Conservation (phyloP, 2,888 invertebrate genomes). For the Chalcosyrphus nemorum region DNA sequence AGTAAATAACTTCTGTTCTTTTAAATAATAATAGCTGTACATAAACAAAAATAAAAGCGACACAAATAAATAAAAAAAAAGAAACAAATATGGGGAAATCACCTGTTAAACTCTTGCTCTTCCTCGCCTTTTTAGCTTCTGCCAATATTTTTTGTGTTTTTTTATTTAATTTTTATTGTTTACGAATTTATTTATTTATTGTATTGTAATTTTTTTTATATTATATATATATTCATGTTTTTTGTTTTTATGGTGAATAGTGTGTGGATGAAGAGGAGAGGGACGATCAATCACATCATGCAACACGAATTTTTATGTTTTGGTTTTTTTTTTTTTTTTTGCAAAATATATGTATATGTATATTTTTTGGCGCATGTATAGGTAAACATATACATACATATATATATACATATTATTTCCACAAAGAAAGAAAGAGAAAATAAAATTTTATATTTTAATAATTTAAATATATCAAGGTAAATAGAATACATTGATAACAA, state of each 20-base stretch:
- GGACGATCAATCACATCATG: conserved; percentile 80
- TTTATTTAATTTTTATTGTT: conserved; percentile 58
- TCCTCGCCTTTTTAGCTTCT: conserved; percentile 98
- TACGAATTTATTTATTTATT: conserved; percentile 55
- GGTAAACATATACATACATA: conserved; percentile 61
- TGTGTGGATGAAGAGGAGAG: conserved; percentile 74
- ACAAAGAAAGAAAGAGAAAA: conserved; percentile 70
- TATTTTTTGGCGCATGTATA: conserved; percentile 64
- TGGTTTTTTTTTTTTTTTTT: conserved; percentile 18
- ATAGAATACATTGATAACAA: conserved; percentile 41
- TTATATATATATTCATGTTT: conserved; percentile 31
- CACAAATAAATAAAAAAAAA: conserved; percentile 56
- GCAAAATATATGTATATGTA: conserved; percentile 57
- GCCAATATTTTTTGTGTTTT: conserved; percentile 79
- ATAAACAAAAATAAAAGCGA: conserved; percentile 28
- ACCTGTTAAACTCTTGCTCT: conserved; percentile 96
- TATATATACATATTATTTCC: conserved; percentile 64
- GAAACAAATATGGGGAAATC: conserved; percentile 82
- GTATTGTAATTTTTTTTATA: conserved; percentile 47
- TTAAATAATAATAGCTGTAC: neutral
- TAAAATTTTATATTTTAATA: conserved; percentile 54
- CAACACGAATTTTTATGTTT: conserved; percentile 76
- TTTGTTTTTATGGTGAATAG: conserved; percentile 69
- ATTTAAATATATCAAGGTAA: conserved; percentile 30
- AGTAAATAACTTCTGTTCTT: neutral